Percentiles rank a stretch among this genome's conserved stretches.
These are phyloP conservation scores for Rhabdophis nuchalis DNA, from an alignment of 2,797 vertebrate genomes.

Conservation along the genomic window DNA sequence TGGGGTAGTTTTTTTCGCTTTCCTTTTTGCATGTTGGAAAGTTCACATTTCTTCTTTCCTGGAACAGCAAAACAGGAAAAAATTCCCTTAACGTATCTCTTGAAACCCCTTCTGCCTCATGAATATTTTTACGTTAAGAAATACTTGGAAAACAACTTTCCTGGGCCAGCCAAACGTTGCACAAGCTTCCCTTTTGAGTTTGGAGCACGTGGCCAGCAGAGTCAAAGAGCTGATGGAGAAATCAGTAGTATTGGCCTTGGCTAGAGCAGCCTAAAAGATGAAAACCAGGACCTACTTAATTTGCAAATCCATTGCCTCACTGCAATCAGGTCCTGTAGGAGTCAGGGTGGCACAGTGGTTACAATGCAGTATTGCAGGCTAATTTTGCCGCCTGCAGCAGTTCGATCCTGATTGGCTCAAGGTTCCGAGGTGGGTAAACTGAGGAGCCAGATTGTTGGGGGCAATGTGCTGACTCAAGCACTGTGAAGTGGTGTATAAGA, in stretches of 20 bases:
- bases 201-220: background rate
- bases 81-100: background rate
- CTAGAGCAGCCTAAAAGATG: background rate
- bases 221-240: background rate
- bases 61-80: background rate
- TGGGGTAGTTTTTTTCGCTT: background rate
- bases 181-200: too few relatives aligned
- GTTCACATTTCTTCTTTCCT: background rate
- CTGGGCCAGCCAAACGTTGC: background rate
- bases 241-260: background rate
- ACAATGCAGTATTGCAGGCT: background rate
- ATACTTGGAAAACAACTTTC: rapidly evolving
- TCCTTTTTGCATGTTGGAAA: background rate
- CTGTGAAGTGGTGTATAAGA: background rate
- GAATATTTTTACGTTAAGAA: rapidly evolving
- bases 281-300: background rate
- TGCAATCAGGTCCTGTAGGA: slow-evolving; percentile 12
- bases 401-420: background rate
- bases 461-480: background rate
- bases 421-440: background rate
- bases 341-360: background rate
- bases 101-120: background rate
- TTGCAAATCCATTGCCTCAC: background rate
- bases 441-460: background rate
- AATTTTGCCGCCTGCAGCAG: background rate